phyloP scores from a whole-genome alignment of 1,140 invertebrate species.

The Euwallacea similis region DNA sequence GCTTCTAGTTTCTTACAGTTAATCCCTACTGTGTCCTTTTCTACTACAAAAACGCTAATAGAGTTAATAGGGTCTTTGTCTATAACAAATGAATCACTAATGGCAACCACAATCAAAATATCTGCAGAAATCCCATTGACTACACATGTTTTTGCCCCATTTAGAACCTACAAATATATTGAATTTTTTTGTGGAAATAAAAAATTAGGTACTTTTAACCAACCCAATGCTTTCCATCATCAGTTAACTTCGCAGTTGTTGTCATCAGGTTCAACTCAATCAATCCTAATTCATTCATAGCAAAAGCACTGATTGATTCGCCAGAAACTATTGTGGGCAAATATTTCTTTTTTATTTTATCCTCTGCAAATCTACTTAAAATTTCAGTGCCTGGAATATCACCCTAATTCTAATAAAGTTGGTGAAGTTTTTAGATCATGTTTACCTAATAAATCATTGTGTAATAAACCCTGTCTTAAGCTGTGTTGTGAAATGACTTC shows the following conservation, averaged over 20 bases:
- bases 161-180: slow-evolving; percentile 47
- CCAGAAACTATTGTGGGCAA: slow-evolving; percentile 56
- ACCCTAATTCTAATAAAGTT: no score
- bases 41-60: slow-evolving; percentile 71
- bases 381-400: slow-evolving; percentile 51
- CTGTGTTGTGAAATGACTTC: slow-evolving; percentile 58
- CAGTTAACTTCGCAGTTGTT: slow-evolving; percentile 47
- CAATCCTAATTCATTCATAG: slow-evolving; percentile 54
- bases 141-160: slow-evolving; percentile 58
- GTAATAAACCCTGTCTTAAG: slow-evolving; percentile 53
- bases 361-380: slow-evolving; percentile 54
- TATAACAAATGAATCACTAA: slow-evolving; percentile 44
- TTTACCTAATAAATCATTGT: slow-evolving; percentile 53
- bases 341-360: slow-evolving; percentile 57
- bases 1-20: slow-evolving; percentile 56
- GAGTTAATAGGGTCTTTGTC: slow-evolving; percentile 56
- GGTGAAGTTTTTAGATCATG: not conserved
- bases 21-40: slow-evolving; percentile 70
- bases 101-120: slow-evolving; percentile 59
- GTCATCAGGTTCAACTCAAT: slow-evolving; percentile 50
- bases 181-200: not conserved
- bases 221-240: slow-evolving; percentile 52
- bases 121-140: slow-evolving; percentile 55
- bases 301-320: slow-evolving; percentile 54
- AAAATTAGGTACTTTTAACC: not conserved